Conservation (phyloP, 2,797 vertebrate genomes). For the Paratrypauchen microcephalus region DNA sequence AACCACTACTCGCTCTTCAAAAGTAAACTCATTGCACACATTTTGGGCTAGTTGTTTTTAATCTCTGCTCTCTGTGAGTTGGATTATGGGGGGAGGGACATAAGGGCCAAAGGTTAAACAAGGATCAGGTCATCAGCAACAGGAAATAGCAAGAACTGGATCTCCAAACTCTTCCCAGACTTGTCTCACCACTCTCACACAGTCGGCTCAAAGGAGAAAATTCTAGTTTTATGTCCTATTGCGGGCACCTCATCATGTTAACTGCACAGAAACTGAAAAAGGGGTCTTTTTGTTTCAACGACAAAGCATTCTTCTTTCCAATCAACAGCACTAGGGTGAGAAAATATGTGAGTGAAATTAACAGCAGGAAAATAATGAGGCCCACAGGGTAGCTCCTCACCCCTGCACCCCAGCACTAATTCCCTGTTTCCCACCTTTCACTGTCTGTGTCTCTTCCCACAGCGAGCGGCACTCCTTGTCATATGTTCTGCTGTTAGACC, state of each 20-base stretch:
- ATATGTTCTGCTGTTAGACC: constrained; percentile 48
- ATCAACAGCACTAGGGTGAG: constrained; percentile 82
- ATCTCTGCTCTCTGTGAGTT: constrained; percentile 39
- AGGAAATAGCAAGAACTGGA: constrained; percentile 77
- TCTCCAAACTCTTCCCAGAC: constrained; percentile 66
- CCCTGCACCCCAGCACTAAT: constrained; percentile 72
- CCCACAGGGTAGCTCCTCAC: constrained; percentile 81
- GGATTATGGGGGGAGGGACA: constrained; percentile 67
- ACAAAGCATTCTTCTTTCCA: constrained; percentile 74
- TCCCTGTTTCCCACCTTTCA: constrained; percentile 77
- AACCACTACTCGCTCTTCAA: not conserved
- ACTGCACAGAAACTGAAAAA: constrained; percentile 38
- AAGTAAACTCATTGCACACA: constrained; percentile 52
- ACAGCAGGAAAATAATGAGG: constrained; percentile 86
- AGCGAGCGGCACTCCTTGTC: constrained; percentile 65
- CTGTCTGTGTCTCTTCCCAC: constrained; percentile 52
- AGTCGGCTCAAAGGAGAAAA: constrained; percentile 18
- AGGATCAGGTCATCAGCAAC: constrained; percentile 78
- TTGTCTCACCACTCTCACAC: constrained; percentile 25
- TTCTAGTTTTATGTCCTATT: constrained; percentile 21
- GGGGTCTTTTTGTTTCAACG: constrained; percentile 64
- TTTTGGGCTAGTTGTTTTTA: constrained; percentile 57
- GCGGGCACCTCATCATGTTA: constrained; percentile 16
- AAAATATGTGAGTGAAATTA: constrained; percentile 83
- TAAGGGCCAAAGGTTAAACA: constrained; percentile 69